Evolutionary conservation across 2,797 vertebrate species (phyloP), one percentile per base, ranked within the genome.

Genomic region (Kryptolebias ocellatus): DNA sequence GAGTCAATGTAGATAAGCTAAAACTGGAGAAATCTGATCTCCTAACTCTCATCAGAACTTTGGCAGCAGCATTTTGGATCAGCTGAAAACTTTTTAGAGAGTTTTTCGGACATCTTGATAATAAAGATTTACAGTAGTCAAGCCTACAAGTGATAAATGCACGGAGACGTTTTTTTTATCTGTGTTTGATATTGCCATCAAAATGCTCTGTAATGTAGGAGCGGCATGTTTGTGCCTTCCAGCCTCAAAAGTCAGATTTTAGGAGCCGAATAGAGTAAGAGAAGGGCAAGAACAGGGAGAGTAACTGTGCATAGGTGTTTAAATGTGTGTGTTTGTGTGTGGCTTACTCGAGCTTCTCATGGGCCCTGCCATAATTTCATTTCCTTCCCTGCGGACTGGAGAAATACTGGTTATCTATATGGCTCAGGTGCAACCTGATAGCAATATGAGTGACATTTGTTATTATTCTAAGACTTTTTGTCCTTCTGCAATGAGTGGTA

Each of bases 391-490:
- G 34, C 10, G 31, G 80, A 76, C 64, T 56, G 51, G 67, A 72
- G 82, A 88, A 86, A 89, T 83, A 74, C 75, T 60, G 53, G 72
- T 92, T 94, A 93, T 94, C 92, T 94, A 80, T 89, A 90, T 64
- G 83, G 87, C 89, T 92, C 93, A 92, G 93, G 87, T 91, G 87
- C 87, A 74, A 86, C 78, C 76, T 59, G 83, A 89, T 83, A 86
- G 85, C 67, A 80, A 90, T 88, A 89, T 81, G 78, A 90, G 70
- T 88, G 86, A 90, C 88, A 88, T 89, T 90, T 84, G 79, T 90
- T 88, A 88, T 90, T 92, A 89, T 92, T 86, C 74, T 0, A 55
- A 86, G 81, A 85, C 79, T 83, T 79, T 57, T 53, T 53, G 45
- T 57, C 66, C 59, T 52, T 31, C 49, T 64, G 54, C 58, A 16